A percentile compares a stretch with the other conserved stretches of the same genome.
phyloP scores from a whole-genome alignment of 2,113 vertebrate species.

The Gadus chalcogrammus region DNA sequence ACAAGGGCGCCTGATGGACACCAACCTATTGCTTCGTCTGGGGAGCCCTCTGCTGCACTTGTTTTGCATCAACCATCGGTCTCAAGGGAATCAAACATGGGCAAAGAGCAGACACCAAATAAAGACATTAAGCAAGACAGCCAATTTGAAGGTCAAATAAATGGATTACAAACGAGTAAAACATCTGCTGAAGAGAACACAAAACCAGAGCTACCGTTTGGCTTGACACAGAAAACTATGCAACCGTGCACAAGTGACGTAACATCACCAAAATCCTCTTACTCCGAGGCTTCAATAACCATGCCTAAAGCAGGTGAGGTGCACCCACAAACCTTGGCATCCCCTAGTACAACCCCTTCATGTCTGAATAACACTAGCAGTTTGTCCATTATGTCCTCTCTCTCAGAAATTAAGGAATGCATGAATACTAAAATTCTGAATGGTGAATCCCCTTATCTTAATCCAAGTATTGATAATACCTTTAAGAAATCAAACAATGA shows the following conservation, averaged over 20 bases:
- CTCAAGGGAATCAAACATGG: slow-evolving; percentile 31
- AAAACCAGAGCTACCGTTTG: slow-evolving; percentile 47
- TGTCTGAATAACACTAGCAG: slow-evolving; percentile 27
- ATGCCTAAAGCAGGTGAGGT: slow-evolving; percentile 61
- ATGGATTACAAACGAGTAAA: slow-evolving; percentile 43
- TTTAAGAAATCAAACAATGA: slow-evolving; percentile 1
- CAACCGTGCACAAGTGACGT: slow-evolving; percentile 52
- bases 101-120: slow-evolving; percentile 25
- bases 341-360: slow-evolving; percentile 21
- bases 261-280: slow-evolving; percentile 51
- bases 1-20: slow-evolving; percentile 34
- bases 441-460: slow-evolving; percentile 9
- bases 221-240: slow-evolving; percentile 48
- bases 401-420: slow-evolving; percentile 26
- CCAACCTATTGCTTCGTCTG: slow-evolving; percentile 15
- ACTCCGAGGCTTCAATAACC: slow-evolving; percentile 55
- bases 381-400: slow-evolving; percentile 29
- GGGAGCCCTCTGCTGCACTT: slow-evolving; percentile 15
- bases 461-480: background rate
- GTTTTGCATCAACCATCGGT: slow-evolving; percentile 15
- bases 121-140: slow-evolving; percentile 39
- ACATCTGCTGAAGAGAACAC: slow-evolving; percentile 39
- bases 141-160: slow-evolving; percentile 34
- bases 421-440: slow-evolving; percentile 31
- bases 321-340: slow-evolving; percentile 43